These are phyloP conservation scores for Stenopsyche tienmushanensis DNA, from an alignment of 1,140 invertebrate genomes.

Conservation along the genomic window DNA sequence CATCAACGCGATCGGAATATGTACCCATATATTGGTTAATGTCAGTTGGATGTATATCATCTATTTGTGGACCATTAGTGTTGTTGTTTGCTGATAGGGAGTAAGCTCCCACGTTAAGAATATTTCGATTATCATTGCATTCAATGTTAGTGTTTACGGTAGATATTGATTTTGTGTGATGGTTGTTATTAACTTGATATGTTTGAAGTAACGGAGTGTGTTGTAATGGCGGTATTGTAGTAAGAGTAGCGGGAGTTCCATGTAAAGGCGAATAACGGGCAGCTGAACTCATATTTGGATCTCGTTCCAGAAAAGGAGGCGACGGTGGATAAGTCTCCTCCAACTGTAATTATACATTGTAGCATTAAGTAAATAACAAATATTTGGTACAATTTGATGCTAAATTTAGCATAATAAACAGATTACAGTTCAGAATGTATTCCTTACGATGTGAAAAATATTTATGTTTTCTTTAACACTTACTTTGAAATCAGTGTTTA, in stretches of 20 bases:
- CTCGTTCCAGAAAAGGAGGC: slow-evolving; percentile 35
- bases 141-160: neutral
- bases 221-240: slow-evolving; percentile 10
- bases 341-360: slow-evolving; percentile 23
- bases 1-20: slow-evolving; percentile 11
- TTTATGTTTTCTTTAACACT: too few species aligned
- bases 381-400: too few species aligned
- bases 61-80: slow-evolving; percentile 3
- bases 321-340: slow-evolving; percentile 36
- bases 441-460: too few species aligned
- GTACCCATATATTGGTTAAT: slow-evolving; percentile 16
- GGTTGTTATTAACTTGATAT: slow-evolving; percentile 5
- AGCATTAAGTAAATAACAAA: too few species aligned
- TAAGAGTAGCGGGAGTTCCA: slow-evolving; percentile 8
- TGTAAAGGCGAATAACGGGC: slow-evolving; percentile 39
- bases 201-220: slow-evolving; percentile 7
- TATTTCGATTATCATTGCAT: slow-evolving; percentile 12
- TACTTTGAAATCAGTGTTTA: too few species aligned
- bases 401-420: too few species aligned
- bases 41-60: slow-evolving; percentile 10
- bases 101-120: slow-evolving; percentile 2
- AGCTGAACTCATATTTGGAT: slow-evolving; percentile 38
- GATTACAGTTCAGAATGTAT: too few species aligned
- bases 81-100: slow-evolving; percentile 9
- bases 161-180: neutral